Conservation (phyloP, 2,113 vertebrate species). For the Okapia johnstoni region DNA sequence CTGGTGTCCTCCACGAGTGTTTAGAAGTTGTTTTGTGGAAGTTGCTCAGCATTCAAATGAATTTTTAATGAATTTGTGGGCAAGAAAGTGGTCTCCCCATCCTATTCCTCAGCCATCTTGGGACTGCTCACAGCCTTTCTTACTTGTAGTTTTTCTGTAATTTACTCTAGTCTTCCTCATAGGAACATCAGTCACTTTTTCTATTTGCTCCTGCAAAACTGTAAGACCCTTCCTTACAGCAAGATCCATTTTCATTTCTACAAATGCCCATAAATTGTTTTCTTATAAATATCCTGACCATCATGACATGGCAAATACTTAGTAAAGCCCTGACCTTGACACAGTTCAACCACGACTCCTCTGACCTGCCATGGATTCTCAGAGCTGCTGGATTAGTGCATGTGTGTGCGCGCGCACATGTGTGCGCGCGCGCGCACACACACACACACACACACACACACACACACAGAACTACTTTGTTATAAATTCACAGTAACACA, state of each 20-base stretch:
- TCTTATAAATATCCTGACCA: background rate
- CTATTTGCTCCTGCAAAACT: background rate
- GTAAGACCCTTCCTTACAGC: background rate
- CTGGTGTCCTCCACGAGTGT: background rate
- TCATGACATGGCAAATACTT: background rate
- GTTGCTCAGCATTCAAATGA: background rate
- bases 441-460: background rate
- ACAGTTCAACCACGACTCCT: background rate
- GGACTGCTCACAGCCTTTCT: background rate
- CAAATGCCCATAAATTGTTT: background rate
- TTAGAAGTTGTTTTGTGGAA: background rate
- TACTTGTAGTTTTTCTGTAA: background rate
- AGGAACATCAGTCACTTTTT: background rate
- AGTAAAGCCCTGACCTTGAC: background rate
- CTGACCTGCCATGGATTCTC: background rate
- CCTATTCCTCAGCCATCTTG: background rate
- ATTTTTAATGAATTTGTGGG: background rate
- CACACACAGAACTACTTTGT: accelerated
- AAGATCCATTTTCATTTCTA: background rate
- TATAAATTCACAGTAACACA: background rate
- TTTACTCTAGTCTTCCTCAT: background rate
- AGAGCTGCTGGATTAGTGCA: background rate
- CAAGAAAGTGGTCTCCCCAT: background rate
- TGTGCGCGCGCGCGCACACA: accelerated
- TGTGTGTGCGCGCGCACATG: too few relatives aligned